phyloP scores from a whole-genome alignment of 2,797 vertebrate species.

The Varecia variegata region DNA sequence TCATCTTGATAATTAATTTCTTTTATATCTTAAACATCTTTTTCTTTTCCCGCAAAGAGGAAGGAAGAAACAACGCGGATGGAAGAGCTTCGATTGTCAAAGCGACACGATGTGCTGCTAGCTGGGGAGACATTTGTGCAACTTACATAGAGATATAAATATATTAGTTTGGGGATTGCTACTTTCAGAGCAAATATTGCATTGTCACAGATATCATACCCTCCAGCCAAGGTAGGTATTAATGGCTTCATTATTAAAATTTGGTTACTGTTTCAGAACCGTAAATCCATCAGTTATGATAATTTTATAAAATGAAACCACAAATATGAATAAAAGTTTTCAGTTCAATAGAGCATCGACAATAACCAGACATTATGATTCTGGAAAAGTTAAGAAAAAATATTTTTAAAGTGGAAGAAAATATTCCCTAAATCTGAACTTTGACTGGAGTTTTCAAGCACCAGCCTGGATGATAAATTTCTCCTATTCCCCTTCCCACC shows the following conservation, averaged over 20 bases:
- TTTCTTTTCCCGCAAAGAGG: constrained; percentile 32
- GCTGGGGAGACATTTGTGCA: constrained; percentile 49
- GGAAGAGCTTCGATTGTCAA: constrained; percentile 43
- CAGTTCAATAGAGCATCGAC: constrained; percentile 73
- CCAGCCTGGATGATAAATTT: constrained; percentile 41
- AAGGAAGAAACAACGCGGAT: constrained; percentile 11
- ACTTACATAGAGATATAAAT: constrained; percentile 70
- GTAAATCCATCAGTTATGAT: constrained; percentile 79
- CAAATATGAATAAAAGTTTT: constrained; percentile 79
- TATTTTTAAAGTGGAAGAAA: constrained; percentile 64
- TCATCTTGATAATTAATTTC: constrained; percentile 71
- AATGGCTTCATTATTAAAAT: constrained; percentile 82
- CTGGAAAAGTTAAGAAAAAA: constrained; percentile 60
- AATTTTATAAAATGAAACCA: constrained; percentile 75
- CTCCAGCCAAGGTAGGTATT: constrained; percentile 76
- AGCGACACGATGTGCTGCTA: neutral
- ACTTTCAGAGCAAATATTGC: constrained; percentile 81
- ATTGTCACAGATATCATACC: constrained; percentile 74
- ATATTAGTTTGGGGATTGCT: constrained; percentile 80
- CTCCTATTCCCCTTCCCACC: neutral
- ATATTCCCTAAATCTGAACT: constrained; percentile 71
- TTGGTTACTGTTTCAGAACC: constrained; percentile 76
- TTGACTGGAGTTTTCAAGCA: constrained; percentile 57
- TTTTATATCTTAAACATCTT: constrained; percentile 66
- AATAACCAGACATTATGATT: constrained; percentile 67